Percentiles rank a stretch among this genome's conserved stretches.
These are phyloP conservation scores for Nasonia vitripennis DNA, from an alignment of 1,140 invertebrate genomes.

Conservation along the genomic window DNA sequence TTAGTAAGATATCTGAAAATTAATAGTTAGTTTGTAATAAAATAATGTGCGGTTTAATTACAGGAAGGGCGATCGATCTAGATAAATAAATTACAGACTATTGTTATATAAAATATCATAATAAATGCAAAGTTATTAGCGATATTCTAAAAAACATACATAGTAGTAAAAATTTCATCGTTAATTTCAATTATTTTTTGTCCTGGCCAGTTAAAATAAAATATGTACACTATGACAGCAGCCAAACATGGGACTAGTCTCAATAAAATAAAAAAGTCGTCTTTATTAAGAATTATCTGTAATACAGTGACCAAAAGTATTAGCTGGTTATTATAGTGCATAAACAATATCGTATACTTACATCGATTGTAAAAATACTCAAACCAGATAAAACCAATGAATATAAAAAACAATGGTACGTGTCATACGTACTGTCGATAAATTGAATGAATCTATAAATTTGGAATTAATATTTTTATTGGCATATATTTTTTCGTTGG, in stretches of 20 bases:
- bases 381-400: neutral
- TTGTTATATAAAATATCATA: neutral
- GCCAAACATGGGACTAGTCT: neutral
- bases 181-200: neutral
- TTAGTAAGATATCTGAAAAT: conserved; percentile 27
- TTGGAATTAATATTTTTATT: neutral
- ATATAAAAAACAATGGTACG: neutral
- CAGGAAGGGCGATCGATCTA: no score
- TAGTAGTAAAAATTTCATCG: neutral
- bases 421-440: neutral
- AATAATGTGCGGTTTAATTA: no score
- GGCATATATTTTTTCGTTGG: neutral
- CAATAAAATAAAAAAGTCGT: neutral
- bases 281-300: neutral
- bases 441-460: neutral
- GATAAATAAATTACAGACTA: no score
- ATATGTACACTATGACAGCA: neutral
- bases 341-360: neutral
- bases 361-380: no score
- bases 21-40: neutral
- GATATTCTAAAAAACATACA: conserved; percentile 1
- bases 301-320: neutral
- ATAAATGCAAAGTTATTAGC: no score
- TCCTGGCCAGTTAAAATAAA: conserved; percentile 12
- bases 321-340: neutral